Base-by-base conservation (phyloP, 2,797 vertebrate species). In the Malurus leucopterus region DNA sequence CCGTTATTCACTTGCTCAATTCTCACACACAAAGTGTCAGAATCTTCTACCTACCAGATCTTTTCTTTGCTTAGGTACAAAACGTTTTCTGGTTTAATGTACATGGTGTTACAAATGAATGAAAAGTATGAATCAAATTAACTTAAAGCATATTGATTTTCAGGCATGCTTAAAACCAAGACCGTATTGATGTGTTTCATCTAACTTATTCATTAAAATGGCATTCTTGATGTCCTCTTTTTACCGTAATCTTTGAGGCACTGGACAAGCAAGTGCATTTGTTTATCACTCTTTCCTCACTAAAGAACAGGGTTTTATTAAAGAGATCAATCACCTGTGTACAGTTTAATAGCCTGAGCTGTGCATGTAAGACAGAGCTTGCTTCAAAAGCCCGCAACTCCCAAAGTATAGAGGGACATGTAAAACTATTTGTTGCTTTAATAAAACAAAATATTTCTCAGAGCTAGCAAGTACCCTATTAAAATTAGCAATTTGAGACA, bases 261-360 rank as follows among this genome's bases (percentile, higher is more conserved):
- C 95, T 94, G 96, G 97, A 96, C 97, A 97, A 96, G 96, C 95
- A 96, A 96, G 95, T 94, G 89, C 92, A 96, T 97, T 96, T 97
- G 97, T 97, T 97, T 97, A 96, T 95, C 96, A 96, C 93, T 95
- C 95, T 96, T 97, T 95, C 96, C 95, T 97, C 94, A 95, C 96
- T 96, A 96, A 97, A 96, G 95, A 96, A 95, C 94, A 84, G 91
- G 84, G 81, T 95, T 97, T 98, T 98, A 98, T 98, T 98, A 98
- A 98, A 97, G 95, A 97, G 95, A 98, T 98, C 97, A 96, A 98
- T 98, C 97, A 98, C 97, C 79, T 90, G 86, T 81, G 91, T 96
- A 93, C 95, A 95, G 94, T 92, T 96, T 97, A 97, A 97, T 96
- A 96, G 97, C 88, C 94, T 89, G 74, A 86, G 89, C 85, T 75